Percentiles rank a stretch among this genome's conserved stretches.
Evolutionary conservation across 2,888 invertebrate genomes (phyloP).

Genomic region (Conops quadrifasciatus): DNA sequence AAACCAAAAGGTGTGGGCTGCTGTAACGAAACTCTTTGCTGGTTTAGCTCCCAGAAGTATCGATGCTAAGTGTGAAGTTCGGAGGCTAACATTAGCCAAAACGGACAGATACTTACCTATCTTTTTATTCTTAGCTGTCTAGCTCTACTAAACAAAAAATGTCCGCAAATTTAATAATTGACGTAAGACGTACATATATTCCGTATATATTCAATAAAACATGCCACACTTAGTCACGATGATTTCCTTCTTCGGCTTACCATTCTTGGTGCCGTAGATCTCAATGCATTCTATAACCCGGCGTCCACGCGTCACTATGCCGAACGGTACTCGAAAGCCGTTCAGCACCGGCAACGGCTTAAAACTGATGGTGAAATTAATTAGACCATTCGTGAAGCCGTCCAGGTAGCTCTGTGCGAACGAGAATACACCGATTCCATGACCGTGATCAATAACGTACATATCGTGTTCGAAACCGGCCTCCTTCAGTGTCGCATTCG

Average conservation of each 20-base stretch:
- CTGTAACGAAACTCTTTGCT: too few species aligned
- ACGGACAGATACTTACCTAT: too few species aligned
- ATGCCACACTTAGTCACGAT: constrained; percentile 49
- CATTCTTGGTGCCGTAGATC: constrained; percentile 56
- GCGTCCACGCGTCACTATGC: constrained; percentile 51
- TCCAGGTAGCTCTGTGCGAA: constrained; percentile 48
- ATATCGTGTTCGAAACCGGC: constrained; percentile 32
- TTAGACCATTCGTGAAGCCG: constrained; percentile 46
- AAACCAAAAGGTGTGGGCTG: too few species aligned
- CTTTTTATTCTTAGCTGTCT: too few species aligned
- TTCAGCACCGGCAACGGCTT: constrained; percentile 51
- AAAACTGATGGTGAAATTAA: constrained; percentile 58
- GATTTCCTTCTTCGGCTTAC: constrained; percentile 51
- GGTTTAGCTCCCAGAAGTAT: too few species aligned
- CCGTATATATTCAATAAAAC: background rate
- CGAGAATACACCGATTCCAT: constrained; percentile 49
- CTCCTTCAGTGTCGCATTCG: constrained; percentile 8
- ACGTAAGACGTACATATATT: too few species aligned
- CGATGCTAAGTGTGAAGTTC: too few species aligned
- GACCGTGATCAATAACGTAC: constrained; percentile 36
- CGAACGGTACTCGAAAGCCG: constrained; percentile 55
- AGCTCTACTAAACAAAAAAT: too few species aligned
- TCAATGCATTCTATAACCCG: constrained; percentile 50
- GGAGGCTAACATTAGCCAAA: too few species aligned
- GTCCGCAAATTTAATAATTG: too few species aligned